Base-by-base conservation (phyloP, 2,888 invertebrate genomes). In the Nowickia ferox region DNA sequence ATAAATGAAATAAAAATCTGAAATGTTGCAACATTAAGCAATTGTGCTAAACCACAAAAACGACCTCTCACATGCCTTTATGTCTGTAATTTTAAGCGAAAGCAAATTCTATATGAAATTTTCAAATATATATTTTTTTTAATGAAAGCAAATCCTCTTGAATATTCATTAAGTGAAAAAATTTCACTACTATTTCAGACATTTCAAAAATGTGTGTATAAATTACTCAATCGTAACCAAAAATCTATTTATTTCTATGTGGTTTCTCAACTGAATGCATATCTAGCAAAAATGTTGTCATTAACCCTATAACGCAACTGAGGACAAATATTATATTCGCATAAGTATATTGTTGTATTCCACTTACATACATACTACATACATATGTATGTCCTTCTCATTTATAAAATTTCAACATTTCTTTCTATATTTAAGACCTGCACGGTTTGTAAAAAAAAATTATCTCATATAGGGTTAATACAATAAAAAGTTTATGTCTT, bases 51-150 rank as follows among this genome's bases (percentile, higher is more conserved):
- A 66, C 68, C n/a, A 30, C 9, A 30, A 22, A 44, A 4, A 63
- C 42, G 74, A 85, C 84, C 84, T 81, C 81, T 81, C 84, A 81
- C 77, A 81, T 53, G 42, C 38, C 71, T 19, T 53, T 55, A 9
- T 78, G 42, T 8, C 10, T 78, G 42, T 10, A 9, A 13, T 51
- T 71, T 72, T 53, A 38, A 9, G 15, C 40, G 59, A 79, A 79
- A 76, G 86, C 75, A 83, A 86, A 82, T 86, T 85, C 75, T 55
- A 46, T 65, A 75, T 75, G 75, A 72, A 63, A 22, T 46, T 5
- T 46, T 48, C 11, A 17, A 57, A 19, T 1, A 15, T n/a, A 65
- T 40, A 38, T 9, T 11, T 71, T 44, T 57, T 8, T 22, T 38
- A 5, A 19, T 46, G 9, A 30, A 15, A 19, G 38, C 46, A 71